Evolutionary conservation across 2,113 vertebrate genomes (phyloP).

Genomic region (Cavia porcellus): DNA sequence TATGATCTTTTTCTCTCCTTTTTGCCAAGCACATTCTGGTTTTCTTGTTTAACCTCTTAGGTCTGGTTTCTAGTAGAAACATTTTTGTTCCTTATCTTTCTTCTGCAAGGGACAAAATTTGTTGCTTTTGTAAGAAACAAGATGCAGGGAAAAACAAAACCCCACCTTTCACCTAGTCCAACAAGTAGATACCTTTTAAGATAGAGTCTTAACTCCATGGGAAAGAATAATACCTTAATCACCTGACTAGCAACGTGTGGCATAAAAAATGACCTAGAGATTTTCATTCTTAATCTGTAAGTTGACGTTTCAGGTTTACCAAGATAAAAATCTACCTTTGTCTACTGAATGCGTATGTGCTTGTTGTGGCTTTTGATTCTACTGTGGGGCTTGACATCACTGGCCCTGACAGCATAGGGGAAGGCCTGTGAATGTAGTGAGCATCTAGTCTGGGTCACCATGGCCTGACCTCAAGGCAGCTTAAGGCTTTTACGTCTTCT

Average conservation of each 20-base stretch:
- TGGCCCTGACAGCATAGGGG: background rate
- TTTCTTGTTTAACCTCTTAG: conserved; percentile 67
- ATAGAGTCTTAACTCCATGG: conserved; percentile 15
- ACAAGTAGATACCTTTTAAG: conserved; percentile 60
- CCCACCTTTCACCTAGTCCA: background rate
- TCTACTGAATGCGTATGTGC: conserved; percentile 52
- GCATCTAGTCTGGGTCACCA: background rate
- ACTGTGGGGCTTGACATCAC: conserved; percentile 29
- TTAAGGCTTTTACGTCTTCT: conserved; percentile 46
- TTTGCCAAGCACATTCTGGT: conserved; percentile 78
- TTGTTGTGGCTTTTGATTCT: conserved; percentile 46
- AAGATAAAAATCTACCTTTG: conserved; percentile 44
- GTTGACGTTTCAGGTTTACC: conserved; percentile 61
- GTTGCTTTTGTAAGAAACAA: conserved; percentile 71
- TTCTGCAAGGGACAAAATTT: conserved; percentile 58
- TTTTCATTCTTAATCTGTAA: conserved; percentile 59
- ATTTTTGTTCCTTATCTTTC: conserved; percentile 69
- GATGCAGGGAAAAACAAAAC: conserved; percentile 30
- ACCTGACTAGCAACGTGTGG: conserved; percentile 59
- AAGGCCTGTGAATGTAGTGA: background rate
- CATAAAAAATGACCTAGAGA: conserved; percentile 58
- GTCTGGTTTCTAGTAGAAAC: conserved; percentile 60
- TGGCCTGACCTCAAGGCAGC: conserved; percentile 44
- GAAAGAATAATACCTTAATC: background rate
- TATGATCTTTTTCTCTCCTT: conserved; percentile 69